phyloP scores from a whole-genome alignment of 2,113 vertebrate species.

The Nematolebias whitei region DNA sequence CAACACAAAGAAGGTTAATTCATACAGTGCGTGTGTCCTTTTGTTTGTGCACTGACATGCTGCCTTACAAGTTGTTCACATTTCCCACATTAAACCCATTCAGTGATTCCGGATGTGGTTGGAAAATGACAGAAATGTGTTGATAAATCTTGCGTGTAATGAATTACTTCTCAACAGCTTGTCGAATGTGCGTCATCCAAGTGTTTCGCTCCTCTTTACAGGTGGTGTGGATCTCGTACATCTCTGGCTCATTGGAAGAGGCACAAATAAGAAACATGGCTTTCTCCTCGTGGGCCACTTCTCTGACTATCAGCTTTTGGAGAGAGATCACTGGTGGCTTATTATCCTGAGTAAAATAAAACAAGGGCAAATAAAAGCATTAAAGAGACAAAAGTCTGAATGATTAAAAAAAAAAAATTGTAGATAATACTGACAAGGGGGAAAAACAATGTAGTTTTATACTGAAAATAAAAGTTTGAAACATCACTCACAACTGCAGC shows the following conservation, averaged over 20 bases:
- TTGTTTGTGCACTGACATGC: too few relatives aligned
- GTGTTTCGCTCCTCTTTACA: conserved; percentile 93
- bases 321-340: conserved; percentile 93
- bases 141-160: background rate
- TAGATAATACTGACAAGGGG: too few relatives aligned
- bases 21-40: background rate
- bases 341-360: conserved; percentile 82
- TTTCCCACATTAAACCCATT: background rate
- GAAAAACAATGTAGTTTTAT: background rate
- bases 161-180: conserved; percentile 91
- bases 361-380: background rate
- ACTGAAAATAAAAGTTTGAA: background rate
- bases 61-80: too few relatives aligned
- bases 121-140: background rate
- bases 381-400: background rate
- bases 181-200: conserved; percentile 92
- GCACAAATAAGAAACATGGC: conserved; percentile 98
- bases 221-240: conserved; percentile 94
- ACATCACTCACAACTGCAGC: conserved; percentile 88
- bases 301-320: conserved; percentile 95
- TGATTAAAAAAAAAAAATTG: too few relatives aligned
- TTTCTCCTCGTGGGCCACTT: conserved; percentile 95
- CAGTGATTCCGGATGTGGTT: background rate
- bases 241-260: conserved; percentile 91
- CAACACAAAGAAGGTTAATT: background rate